Evolutionary conservation across 2,888 invertebrate species (phyloP).

Genomic region (Craniophora ligustri): DNA sequence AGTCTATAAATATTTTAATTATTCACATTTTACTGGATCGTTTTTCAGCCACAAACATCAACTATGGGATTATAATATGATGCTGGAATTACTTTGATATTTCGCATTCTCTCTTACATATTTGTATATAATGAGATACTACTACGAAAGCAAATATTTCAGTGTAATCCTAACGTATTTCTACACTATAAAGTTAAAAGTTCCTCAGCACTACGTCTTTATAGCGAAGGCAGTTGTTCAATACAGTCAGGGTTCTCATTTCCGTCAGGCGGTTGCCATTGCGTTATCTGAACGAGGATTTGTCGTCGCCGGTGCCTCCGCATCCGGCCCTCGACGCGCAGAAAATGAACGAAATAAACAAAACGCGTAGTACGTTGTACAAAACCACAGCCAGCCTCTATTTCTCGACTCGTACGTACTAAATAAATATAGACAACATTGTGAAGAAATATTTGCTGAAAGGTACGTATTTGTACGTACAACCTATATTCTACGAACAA

Average conservation of each 20-base stretch:
- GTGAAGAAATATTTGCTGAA: slow-evolving; percentile 32
- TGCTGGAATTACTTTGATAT: slow-evolving; percentile 35
- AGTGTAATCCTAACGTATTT: slow-evolving; percentile 16
- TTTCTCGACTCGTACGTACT: slow-evolving; percentile 31
- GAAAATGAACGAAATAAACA: slow-evolving; percentile 57
- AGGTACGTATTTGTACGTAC: slow-evolving; percentile 19
- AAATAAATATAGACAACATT: slow-evolving; percentile 34
- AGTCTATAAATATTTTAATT: not conserved
- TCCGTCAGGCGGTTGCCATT: slow-evolving; percentile 60
- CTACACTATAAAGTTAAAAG: slow-evolving; percentile 30
- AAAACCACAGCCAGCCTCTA: slow-evolving; percentile 21
- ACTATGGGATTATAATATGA: slow-evolving; percentile 17
- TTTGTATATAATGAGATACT: slow-evolving; percentile 46
- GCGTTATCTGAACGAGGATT: slow-evolving; percentile 61
- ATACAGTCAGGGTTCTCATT: slow-evolving; percentile 54
- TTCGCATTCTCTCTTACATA: slow-evolving; percentile 42
- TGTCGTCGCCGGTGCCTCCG: slow-evolving; percentile 60
- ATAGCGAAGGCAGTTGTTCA: slow-evolving; percentile 42
- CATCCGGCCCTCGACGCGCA: slow-evolving; percentile 55
- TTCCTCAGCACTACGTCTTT: slow-evolving; percentile 26
- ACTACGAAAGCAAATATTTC: slow-evolving; percentile 21
- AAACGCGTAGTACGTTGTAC: slow-evolving; percentile 24
- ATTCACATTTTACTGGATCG: slow-evolving; percentile 7
- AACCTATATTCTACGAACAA: not conserved
- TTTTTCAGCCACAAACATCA: slow-evolving; percentile 3